phyloP scores from a whole-genome alignment of 1,140 invertebrate genomes.

The Limonius californicus region DNA sequence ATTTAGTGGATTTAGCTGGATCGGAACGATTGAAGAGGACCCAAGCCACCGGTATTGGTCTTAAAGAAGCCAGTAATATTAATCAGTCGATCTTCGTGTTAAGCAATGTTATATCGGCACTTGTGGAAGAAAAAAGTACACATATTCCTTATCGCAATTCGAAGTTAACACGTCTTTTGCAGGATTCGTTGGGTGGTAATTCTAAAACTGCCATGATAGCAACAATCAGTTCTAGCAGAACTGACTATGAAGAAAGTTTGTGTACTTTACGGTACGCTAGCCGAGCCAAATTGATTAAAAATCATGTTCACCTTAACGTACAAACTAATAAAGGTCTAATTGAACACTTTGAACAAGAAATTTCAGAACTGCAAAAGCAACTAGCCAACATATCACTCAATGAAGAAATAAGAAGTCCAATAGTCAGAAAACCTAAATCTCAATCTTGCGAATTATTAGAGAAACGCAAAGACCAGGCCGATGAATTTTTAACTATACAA shows the following conservation, averaged over 20 bases:
- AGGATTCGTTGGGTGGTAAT: slow-evolving; percentile 77
- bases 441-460: background rate
- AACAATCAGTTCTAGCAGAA: slow-evolving; percentile 21
- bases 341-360: slow-evolving; percentile 32
- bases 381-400: slow-evolving; percentile 50
- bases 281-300: slow-evolving; percentile 31
- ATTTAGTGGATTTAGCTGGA: slow-evolving; percentile 71
- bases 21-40: slow-evolving; percentile 91
- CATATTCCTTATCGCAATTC: slow-evolving; percentile 95
- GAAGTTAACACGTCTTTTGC: slow-evolving; percentile 88
- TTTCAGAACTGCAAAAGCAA: slow-evolving; percentile 54
- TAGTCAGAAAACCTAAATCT: background rate
- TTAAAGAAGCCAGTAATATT: slow-evolving; percentile 94
- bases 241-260: slow-evolving; percentile 31
- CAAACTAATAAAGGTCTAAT: slow-evolving; percentile 30
- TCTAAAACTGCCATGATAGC: slow-evolving; percentile 37
- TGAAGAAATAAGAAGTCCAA: slow-evolving; percentile 19
- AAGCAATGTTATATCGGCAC: slow-evolving; percentile 92
- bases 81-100: slow-evolving; percentile 91
- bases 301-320: slow-evolving; percentile 28
- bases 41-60: slow-evolving; percentile 78
- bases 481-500: slow-evolving; percentile 51
- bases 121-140: slow-evolving; percentile 90
- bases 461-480: slow-evolving; percentile 19
- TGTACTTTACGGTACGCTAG: slow-evolving; percentile 35